Evolutionary conservation across 1,140 invertebrate species (phyloP).

Genomic region (Mizuhopecten yessoensis): DNA sequence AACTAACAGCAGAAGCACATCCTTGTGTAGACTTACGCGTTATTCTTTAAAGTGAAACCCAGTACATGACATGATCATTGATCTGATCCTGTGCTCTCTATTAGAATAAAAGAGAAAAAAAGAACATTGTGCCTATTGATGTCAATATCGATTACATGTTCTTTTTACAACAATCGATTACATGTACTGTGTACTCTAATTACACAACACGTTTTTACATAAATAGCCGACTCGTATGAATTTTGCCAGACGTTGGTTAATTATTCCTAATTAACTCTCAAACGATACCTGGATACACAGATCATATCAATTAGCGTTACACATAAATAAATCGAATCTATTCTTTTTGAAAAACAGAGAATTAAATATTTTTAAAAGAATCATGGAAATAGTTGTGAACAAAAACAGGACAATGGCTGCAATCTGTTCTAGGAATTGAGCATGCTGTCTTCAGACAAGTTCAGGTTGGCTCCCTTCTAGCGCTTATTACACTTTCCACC

Average conservation of each 20-base stretch:
- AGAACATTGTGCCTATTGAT: no score
- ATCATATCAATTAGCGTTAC: no score
- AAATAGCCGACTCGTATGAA: neutral
- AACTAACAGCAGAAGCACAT: neutral
- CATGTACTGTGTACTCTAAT: neutral
- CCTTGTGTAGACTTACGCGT: neutral
- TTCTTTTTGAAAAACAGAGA: no score
- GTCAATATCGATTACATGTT: no score
- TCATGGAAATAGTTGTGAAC: neutral
- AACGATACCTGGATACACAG: no score
- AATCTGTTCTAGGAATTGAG: no score
- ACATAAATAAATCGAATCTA: no score
- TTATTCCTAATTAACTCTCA: neutral
- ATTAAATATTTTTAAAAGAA: no score
- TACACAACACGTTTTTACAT: no score
- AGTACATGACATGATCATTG: neutral
- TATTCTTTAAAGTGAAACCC: neutral
- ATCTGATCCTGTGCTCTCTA: neutral
- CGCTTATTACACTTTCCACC: no score
- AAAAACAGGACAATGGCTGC: neutral
- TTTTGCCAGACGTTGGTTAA: neutral
- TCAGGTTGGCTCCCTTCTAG: neutral
- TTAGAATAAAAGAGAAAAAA: no score
- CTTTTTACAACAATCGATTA: no score
- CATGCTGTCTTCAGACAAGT: neutral